These are phyloP conservation scores for Oreochromis aureus DNA, from an alignment of 2,113 vertebrate species.

Conservation along the genomic window DNA sequence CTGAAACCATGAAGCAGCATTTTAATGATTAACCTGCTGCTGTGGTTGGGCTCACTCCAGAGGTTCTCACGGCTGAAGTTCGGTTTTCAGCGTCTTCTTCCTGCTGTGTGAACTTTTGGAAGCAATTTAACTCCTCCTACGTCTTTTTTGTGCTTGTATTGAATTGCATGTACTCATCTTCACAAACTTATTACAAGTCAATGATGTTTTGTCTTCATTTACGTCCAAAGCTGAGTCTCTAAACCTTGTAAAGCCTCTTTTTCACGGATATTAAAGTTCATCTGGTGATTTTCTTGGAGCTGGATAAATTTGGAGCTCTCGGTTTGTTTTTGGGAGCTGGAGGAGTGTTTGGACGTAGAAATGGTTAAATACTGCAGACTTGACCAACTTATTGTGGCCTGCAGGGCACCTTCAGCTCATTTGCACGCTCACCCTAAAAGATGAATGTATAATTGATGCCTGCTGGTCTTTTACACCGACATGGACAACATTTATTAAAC, in stretches of 20 bases:
- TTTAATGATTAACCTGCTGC: background rate
- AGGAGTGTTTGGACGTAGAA: background rate
- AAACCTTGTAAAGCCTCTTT: background rate
- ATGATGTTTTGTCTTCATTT: background rate
- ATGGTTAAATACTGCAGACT: background rate
- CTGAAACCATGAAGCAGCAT: background rate
- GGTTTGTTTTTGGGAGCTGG: rapidly evolving
- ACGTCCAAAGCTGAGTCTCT: rapidly evolving
- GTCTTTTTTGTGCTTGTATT: background rate
- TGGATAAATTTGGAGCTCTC: background rate
- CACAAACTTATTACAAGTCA: background rate
- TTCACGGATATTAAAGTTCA: background rate
- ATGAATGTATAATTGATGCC: background rate
- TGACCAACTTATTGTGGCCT: rapidly evolving
- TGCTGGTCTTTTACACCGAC: background rate
- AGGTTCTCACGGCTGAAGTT: background rate
- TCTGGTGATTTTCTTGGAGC: background rate
- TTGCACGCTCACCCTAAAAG: background rate
- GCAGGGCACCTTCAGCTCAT: background rate
- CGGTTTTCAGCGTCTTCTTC: background rate
- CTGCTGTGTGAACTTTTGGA: background rate
- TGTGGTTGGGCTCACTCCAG: background rate
- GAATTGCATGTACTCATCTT: background rate
- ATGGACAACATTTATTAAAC: background rate
- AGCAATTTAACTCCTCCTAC: rapidly evolving